Base-by-base conservation (phyloP, 2,113 vertebrate species). In the Cheilinus undulatus region DNA sequence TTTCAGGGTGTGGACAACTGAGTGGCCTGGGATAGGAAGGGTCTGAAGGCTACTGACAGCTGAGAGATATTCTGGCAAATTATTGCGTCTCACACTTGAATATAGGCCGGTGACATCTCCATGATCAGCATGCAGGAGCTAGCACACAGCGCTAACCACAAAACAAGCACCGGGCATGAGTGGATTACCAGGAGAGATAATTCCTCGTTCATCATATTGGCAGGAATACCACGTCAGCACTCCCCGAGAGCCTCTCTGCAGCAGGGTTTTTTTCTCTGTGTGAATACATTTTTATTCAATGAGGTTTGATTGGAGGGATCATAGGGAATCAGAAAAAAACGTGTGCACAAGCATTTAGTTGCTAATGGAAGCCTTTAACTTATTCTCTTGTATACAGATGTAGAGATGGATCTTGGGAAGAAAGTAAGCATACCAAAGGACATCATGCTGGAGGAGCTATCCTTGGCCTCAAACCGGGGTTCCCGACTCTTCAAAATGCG, bases 391-490 rank as follows among this genome's bases (percentile, higher is more conserved):
- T 63, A 88, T 92, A 40, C 90, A 98, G 97, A 92, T 46, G 65
- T 87, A 27, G 92, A 88, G 63, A 90, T 97, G 79, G 93, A 97
- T 83, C 93, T 98, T 54, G 98, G 98, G 7, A 97, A 95, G 88
- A 99, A 99, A 84, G 87, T 97, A 83, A 96, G 93, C 67, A 87
- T 92, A 0, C 97, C 97, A 23, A 95, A 93, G 80, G 98, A 99
- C 69, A 98, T 99, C 89, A 99, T 99, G 97, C 88, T 99, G 80
- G 98, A 99, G 53, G 98, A 99, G 75, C 73, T 99, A 42, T 97
- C 97, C 0, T 92, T 96, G 0, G 89, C 95, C 61, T 94, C 95
- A 74, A 99, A 99, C 87, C 95, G 97, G 48, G 98, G 97, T 1
- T 96, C 98, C 68, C 92, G 95, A 26, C 95, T 99, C 28, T 99